Evolutionary conservation across 2,888 invertebrate species (phyloP).

Genomic region (Anthoptus insignis): DNA sequence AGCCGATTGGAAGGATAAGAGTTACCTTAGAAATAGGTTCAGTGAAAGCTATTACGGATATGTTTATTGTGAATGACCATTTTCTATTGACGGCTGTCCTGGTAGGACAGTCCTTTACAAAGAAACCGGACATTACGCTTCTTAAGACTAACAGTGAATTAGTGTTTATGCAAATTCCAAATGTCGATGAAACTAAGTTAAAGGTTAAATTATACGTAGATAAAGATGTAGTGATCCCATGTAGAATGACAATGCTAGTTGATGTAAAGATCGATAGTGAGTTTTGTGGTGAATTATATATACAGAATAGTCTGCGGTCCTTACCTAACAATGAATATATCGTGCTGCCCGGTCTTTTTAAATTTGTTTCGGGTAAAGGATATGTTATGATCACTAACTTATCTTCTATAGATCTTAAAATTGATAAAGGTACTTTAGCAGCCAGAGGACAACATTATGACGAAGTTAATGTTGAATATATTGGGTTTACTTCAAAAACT

Average conservation of each 20-base stretch:
- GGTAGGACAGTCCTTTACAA: background rate
- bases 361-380: background rate
- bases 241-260: background rate
- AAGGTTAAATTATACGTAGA: background rate
- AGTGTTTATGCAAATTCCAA: background rate
- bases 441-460: background rate
- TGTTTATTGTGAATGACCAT: background rate
- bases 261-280: too few relatives aligned
- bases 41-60: background rate
- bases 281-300: too few relatives aligned
- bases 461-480: background rate
- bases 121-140: background rate
- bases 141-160: background rate
- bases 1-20: background rate
- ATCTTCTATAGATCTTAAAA: background rate
- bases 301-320: background rate
- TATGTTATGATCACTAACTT: background rate
- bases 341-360: conserved; percentile 4
- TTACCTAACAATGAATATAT: conserved; percentile 11
- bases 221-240: background rate
- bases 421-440: background rate
- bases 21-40: background rate
- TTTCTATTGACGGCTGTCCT: background rate
- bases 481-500: background rate
- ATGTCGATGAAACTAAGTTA: background rate